phyloP scores from a whole-genome alignment of 2,888 invertebrate genomes.

The Acleris literana region DNA sequence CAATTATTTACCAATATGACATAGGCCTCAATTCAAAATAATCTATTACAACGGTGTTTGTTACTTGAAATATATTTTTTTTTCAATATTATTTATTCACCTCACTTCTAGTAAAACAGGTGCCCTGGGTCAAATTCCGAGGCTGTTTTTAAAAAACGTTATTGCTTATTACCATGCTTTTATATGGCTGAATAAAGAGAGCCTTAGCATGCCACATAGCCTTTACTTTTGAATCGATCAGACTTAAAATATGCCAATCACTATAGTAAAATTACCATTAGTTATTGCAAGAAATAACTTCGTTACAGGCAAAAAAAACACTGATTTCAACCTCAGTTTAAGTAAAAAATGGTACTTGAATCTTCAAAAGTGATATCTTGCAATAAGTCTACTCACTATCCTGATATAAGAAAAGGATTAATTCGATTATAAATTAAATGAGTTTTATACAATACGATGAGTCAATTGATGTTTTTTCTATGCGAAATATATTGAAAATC shows the following conservation, averaged over 20 bases:
- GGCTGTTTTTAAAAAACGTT: too few species aligned
- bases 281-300: conserved; percentile 1
- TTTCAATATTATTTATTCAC: too few species aligned
- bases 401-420: conserved; percentile 9
- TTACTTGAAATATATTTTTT: too few species aligned
- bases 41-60: too few species aligned
- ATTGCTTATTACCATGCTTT: too few species aligned
- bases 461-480: background rate
- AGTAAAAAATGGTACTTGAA: background rate
- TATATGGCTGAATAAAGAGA: too few species aligned
- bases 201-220: conserved; percentile 1
- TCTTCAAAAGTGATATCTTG: conserved; percentile 7
- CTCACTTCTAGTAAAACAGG: too few species aligned
- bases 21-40: too few species aligned
- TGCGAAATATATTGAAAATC: background rate
- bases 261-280: background rate
- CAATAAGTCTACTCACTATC: conserved; percentile 19
- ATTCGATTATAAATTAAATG: background rate
- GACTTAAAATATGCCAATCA: conserved; percentile 1
- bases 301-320: background rate
- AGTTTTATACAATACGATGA: background rate
- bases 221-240: background rate
- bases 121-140: too few species aligned
- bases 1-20: too few species aligned
- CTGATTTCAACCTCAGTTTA: conserved; percentile 1